These are phyloP conservation scores for Cherax quadricarinatus DNA, from an alignment of 1,140 invertebrate genomes.

Conservation along the genomic window DNA sequence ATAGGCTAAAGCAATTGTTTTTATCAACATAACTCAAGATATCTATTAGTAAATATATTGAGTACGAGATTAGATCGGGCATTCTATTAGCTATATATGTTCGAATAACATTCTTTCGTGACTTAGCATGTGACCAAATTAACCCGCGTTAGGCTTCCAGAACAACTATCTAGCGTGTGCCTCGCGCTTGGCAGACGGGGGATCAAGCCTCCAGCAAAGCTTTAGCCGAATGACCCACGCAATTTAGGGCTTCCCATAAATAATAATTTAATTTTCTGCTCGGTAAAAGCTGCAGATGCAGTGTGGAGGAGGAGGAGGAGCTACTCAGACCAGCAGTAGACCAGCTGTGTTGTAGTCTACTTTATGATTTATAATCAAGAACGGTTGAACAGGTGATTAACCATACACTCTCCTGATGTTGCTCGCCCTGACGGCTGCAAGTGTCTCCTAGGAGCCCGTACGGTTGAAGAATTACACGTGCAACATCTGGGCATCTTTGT, in stretches of 20 bases:
- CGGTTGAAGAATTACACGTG: too few species aligned
- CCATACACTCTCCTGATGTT: constrained; percentile 3
- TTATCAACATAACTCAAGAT: neutral
- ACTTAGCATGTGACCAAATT: neutral
- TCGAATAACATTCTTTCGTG: neutral
- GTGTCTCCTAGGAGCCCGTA: neutral
- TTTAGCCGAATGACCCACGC: too few species aligned
- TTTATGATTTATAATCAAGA: constrained; percentile 22
- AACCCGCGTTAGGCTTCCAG: neutral
- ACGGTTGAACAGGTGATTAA: constrained; percentile 21
- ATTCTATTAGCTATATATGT: too few species aligned
- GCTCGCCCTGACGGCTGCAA: neutral
- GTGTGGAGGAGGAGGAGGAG: too few species aligned
- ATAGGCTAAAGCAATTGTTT: neutral
- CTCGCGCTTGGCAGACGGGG: too few species aligned
- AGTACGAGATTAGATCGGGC: neutral
- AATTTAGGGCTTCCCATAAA: too few species aligned
- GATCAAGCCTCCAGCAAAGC: too few species aligned
- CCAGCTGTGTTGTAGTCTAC: neutral
- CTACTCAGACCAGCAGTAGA: neutral
- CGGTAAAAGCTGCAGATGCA: neutral
- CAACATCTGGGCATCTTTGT: too few species aligned
- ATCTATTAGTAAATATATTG: neutral
- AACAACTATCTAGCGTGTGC: too few species aligned
- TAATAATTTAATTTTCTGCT: neutral